A percentile compares a stretch with the other conserved stretches of the same genome.
Evolutionary conservation across 2,797 vertebrate species (phyloP).

Genomic region (Pagetopsis macropterus): DNA sequence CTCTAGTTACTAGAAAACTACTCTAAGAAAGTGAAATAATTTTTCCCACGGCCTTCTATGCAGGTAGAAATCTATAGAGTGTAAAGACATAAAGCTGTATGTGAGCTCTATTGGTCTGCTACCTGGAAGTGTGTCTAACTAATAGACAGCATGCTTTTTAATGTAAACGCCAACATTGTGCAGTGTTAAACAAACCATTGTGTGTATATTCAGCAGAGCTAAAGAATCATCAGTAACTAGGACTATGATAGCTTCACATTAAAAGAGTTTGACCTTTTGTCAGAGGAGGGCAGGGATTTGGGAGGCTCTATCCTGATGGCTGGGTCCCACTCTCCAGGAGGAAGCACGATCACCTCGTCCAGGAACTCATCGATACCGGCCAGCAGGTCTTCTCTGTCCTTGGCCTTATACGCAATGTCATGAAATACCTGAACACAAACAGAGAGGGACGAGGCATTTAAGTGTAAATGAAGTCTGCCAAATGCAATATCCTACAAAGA

Average conservation of each 20-base stretch:
- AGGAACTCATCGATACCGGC: conserved; percentile 98
- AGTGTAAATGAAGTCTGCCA: conserved; percentile 31
- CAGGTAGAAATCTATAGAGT: background rate
- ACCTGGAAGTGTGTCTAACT: background rate
- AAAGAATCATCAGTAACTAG: background rate
- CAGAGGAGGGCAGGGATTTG: conserved; percentile 93
- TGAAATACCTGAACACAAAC: conserved; percentile 90
- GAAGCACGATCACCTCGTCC: conserved; percentile 98
- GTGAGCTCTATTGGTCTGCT: background rate
- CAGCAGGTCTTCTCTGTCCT: conserved; percentile 94
- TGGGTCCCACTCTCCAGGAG: conserved; percentile 98
- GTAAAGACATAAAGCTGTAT: background rate
- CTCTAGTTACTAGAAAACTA: background rate
- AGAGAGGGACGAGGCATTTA: conserved; percentile 11
- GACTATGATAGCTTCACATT: background rate
- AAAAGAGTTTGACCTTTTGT: conserved; percentile 88
- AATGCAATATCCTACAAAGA: background rate
- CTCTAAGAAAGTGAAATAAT: background rate
- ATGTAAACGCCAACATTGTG: background rate
- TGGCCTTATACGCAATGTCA: conserved; percentile 98
- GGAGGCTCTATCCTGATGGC: conserved; percentile 98
- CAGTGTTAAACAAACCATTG: background rate
- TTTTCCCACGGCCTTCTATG: background rate
- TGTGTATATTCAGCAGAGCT: background rate
- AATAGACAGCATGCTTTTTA: background rate